These are phyloP conservation scores for Drosophila insularis DNA, from an alignment of 1,140 invertebrate genomes.

Conservation along the genomic window DNA sequence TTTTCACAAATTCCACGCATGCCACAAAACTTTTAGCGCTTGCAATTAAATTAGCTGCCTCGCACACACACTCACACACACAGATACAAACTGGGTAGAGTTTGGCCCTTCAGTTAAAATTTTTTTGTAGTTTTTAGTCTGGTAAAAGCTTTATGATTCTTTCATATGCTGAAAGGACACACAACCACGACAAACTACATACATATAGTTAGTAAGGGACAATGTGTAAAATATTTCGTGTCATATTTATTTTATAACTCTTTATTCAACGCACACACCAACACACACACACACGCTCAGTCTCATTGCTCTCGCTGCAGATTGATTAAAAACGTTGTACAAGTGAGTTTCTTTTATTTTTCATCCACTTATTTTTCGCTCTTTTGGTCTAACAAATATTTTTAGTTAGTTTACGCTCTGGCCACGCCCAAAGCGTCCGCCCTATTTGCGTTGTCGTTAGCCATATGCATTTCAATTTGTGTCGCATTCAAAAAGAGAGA, in stretches of 20 bases:
- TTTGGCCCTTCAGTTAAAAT: conserved; percentile 21
- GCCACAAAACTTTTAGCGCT: conserved; percentile 62
- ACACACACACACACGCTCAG: not conserved
- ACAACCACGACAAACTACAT: not conserved
- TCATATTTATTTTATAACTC: conserved; percentile 56
- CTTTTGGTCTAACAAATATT: conserved; percentile 56
- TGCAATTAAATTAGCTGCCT: conserved; percentile 72
- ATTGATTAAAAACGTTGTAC: conserved; percentile 74
- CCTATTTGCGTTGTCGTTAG: conserved; percentile 45
- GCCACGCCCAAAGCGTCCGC: conserved; percentile 26
- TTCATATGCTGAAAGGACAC: conserved; percentile 16
- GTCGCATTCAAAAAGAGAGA: conserved; percentile 20
- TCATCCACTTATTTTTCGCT: conserved; percentile 14
- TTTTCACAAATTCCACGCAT: conserved; percentile 62
- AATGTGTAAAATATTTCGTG: conserved; percentile 47
- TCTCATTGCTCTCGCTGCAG: conserved; percentile 25
- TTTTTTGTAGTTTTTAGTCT: conserved; percentile 26
- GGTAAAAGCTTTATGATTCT: conserved; percentile 42
- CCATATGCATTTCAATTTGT: conserved; percentile 60
- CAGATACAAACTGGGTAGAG: not conserved
- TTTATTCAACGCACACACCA: not conserved
- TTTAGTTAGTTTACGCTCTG: conserved; percentile 38
- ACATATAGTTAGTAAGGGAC: conserved; percentile 22
- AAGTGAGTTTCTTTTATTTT: conserved; percentile 35
- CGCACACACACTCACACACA: conserved; percentile 30